Conservation (phyloP, 53 echinoderm and acorn worm genomes). For the Glandiceps talaboti region DNA sequence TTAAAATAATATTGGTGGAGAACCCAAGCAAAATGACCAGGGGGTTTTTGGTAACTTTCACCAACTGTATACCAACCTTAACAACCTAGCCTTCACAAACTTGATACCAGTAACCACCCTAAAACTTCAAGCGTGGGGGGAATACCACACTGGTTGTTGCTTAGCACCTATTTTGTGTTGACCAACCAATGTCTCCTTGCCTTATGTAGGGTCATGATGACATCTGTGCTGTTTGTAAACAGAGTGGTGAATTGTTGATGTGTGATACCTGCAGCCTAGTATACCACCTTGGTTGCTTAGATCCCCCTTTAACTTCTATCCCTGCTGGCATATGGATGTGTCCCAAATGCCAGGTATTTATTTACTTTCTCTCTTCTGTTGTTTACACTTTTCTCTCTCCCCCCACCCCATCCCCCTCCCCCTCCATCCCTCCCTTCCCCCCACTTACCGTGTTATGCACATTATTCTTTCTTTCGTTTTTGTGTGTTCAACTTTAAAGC, state of each 20-base stretch:
- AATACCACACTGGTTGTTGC: no score
- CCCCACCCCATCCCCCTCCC: neutral
- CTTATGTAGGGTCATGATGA: conserved; percentile 70
- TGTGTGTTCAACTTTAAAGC: no score
- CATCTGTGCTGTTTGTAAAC: conserved; percentile 73
- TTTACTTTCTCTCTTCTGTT: neutral
- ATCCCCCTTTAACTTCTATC: conserved; percentile 73
- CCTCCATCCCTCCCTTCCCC: neutral
- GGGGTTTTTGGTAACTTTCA: no score
- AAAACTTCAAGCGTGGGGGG: no score
- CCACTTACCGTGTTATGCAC: neutral
- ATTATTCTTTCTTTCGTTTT: no score
- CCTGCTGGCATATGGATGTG: conserved; percentile 96
- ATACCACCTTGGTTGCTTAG: conserved; percentile 84
- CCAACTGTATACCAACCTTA: no score
- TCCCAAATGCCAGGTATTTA: conserved; percentile 80
- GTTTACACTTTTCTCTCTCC: neutral
- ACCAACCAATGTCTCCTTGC: neutral
- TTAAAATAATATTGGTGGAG: no score
- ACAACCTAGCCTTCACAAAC: no score
- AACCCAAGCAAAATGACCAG: no score
- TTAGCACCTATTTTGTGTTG: no score
- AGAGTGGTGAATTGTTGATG: conserved; percentile 77
- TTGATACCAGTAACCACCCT: no score
- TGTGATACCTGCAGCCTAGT: conserved; percentile 95